Percentiles rank a stretch among this genome's conserved stretches.
Evolutionary conservation across 2,888 invertebrate species (phyloP).

Genomic region (Drosophila prostipennis): DNA sequence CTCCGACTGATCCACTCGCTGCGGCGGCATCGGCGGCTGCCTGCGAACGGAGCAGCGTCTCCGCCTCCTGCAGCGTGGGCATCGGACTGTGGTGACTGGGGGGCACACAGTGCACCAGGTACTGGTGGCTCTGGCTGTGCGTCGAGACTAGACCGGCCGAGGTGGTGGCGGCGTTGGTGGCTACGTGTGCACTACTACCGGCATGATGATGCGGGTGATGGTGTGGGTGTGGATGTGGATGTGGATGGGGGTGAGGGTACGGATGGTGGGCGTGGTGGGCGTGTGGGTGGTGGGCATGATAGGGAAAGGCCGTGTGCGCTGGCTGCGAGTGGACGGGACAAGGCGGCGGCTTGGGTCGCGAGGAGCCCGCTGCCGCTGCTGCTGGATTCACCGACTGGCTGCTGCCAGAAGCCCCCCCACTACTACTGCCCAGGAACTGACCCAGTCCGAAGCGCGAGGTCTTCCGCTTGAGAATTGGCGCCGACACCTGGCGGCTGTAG

Average conservation of each 20-base stretch:
- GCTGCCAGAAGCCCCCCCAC: conserved; percentile 83
- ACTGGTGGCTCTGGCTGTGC: conserved; percentile 83
- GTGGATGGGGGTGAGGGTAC: conserved; percentile 39
- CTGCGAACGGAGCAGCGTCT: conserved; percentile 69
- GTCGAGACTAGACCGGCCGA: conserved; percentile 75
- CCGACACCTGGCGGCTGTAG: conserved; percentile 96
- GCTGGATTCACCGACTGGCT: conserved; percentile 79
- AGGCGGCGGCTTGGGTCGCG: conserved; percentile 65
- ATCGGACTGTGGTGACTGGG: conserved; percentile 81
- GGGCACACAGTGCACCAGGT: conserved; percentile 82
- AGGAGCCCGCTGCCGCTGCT: conserved; percentile 73
- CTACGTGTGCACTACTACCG: conserved; percentile 81
- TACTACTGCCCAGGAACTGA: conserved; percentile 88
- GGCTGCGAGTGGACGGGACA: conserved; percentile 63
- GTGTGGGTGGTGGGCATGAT: conserved; percentile 34
- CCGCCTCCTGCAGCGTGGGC: conserved; percentile 81
- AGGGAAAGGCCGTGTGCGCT: conserved; percentile 53
- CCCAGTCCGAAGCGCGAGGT: conserved; percentile 96
- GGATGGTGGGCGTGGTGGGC: conserved; percentile 37
- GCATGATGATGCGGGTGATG: conserved; percentile 58
- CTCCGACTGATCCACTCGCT: conserved; percentile 34
- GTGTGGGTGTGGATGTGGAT: conserved; percentile 26
- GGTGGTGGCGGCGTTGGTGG: conserved; percentile 70
- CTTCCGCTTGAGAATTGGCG: conserved; percentile 96
- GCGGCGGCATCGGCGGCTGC: conserved; percentile 54